These are phyloP conservation scores for Cataglyphis altisquamis DNA, from an alignment of 2,888 invertebrate genomes.

Conservation along the genomic window DNA sequence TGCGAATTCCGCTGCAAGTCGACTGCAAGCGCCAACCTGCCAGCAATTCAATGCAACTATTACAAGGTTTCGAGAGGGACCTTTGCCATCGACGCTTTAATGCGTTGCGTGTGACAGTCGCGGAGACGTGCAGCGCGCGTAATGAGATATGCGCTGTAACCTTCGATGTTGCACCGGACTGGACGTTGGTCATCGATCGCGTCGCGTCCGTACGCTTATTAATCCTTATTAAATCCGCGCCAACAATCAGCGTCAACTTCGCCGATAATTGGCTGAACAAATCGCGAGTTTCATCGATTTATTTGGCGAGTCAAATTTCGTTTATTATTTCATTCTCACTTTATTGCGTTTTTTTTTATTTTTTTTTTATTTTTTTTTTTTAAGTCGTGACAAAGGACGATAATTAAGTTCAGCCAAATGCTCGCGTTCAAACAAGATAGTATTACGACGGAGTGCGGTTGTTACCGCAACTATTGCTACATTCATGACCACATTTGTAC, in stretches of 20 bases:
- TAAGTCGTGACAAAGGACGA: slow-evolving; percentile 43
- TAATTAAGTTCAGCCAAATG: slow-evolving; percentile 6
- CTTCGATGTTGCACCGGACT: slow-evolving; percentile 71
- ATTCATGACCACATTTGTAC: slow-evolving; percentile 30
- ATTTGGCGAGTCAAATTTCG: background rate
- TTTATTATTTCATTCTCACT: slow-evolving; percentile 40
- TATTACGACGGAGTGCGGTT: slow-evolving; percentile 15
- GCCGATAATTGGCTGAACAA: background rate
- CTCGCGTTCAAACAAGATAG: background rate
- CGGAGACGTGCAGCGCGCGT: slow-evolving; percentile 40
- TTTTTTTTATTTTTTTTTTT: background rate
- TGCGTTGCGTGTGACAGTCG: slow-evolving; percentile 37
- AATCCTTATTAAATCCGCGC: slow-evolving; percentile 23
- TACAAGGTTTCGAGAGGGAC: slow-evolving; percentile 76
- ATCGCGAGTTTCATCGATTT: slow-evolving; percentile 21
- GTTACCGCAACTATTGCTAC: slow-evolving; percentile 14
- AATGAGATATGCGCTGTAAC: slow-evolving; percentile 59
- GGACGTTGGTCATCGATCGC: slow-evolving; percentile 67
- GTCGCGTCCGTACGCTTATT: slow-evolving; percentile 6
- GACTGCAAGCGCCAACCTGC: slow-evolving; percentile 35
- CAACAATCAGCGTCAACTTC: slow-evolving; percentile 29
- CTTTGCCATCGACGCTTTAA: slow-evolving; percentile 60
- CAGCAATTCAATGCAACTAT: slow-evolving; percentile 74
- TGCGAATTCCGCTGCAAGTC: slow-evolving; percentile 42
- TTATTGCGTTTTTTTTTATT: background rate